These are phyloP conservation scores for Catostomus latipinnis DNA, from an alignment of 2,797 vertebrate species.

Conservation along the genomic window DNA sequence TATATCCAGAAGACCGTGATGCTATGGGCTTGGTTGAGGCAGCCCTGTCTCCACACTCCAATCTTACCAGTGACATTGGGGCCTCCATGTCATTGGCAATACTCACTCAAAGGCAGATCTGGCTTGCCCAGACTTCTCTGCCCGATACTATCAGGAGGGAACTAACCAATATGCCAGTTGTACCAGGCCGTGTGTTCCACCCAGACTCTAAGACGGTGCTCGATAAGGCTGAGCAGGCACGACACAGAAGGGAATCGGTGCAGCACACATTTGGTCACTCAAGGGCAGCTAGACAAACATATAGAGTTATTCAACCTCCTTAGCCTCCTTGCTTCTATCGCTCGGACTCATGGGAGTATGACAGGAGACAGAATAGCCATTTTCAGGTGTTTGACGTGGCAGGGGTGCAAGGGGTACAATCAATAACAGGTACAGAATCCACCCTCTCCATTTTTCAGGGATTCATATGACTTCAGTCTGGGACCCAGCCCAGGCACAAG, in stretches of 20 bases:
- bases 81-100: not conserved
- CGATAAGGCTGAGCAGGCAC: not conserved
- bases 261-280: not conserved
- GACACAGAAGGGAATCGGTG: not conserved
- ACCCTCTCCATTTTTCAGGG: not conserved
- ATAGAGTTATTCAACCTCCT: not conserved
- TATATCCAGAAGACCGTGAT: not conserved
- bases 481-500: not conserved
- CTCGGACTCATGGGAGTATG: not conserved
- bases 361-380: not conserved
- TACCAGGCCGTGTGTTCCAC: not conserved
- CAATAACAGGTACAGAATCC: not conserved
- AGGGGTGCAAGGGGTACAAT: not conserved
- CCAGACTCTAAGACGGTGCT: not conserved
- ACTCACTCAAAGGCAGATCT: not conserved
- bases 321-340: not conserved
- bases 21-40: not conserved
- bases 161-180: not conserved
- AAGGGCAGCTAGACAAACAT: not conserved
- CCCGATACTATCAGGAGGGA: not conserved
- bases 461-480: not conserved
- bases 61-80: not conserved
- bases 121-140: not conserved
- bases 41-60: not conserved
- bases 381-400: not conserved